A percentile compares a stretch with the other conserved stretches of the same genome.
phyloP scores from a whole-genome alignment of 2,113 vertebrate genomes.

The Castor canadensis region DNA sequence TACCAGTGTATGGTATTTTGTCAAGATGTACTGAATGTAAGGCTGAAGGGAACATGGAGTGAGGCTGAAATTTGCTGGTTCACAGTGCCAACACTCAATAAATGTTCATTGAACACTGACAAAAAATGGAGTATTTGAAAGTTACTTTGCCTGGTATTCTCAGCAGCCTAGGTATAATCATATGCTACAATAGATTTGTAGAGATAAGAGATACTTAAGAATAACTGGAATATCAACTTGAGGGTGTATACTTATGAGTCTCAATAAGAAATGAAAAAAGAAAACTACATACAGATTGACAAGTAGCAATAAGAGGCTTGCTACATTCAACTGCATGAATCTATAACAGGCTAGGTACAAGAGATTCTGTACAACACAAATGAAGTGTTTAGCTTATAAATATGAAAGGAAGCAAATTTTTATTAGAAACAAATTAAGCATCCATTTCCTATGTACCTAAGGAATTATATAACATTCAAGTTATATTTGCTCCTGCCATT shows the following conservation, averaged over 20 bases:
- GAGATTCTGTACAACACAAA: background rate
- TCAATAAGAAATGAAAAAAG: background rate
- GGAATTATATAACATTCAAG: background rate
- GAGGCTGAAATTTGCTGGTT: background rate
- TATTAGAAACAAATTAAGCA: background rate
- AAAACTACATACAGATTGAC: background rate
- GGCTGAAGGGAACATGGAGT: background rate
- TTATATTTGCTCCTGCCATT: background rate
- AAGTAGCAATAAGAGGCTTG: background rate
- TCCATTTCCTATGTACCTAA: background rate
- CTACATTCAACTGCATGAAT: background rate
- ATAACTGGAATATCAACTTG: background rate
- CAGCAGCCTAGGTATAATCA: background rate
- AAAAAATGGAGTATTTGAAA: background rate
- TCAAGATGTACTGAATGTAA: constrained; percentile 15
- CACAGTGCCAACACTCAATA: background rate
- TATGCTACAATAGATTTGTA: background rate
- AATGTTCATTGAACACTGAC: background rate
- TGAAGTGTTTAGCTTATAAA: background rate
- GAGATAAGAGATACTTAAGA: background rate
- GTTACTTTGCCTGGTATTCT: background rate
- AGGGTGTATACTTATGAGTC: background rate
- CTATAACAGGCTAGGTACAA: background rate
- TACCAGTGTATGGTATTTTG: background rate
- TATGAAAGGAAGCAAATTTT: background rate